phyloP scores from a whole-genome alignment of 1,140 invertebrate species.

The Atta colombica region DNA sequence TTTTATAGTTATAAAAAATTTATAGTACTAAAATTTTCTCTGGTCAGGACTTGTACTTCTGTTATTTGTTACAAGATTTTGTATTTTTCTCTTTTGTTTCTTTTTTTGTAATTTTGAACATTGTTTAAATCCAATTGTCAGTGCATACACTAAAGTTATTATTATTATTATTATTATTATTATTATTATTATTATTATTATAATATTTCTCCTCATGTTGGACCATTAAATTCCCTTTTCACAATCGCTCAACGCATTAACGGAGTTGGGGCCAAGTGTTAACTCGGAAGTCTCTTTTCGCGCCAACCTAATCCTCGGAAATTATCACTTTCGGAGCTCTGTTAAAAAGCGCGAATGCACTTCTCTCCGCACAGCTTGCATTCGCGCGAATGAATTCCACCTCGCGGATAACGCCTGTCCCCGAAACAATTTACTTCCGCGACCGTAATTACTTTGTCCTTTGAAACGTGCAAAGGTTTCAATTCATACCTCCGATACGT shows the following conservation, averaged over 20 bases:
- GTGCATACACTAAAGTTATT: too few relatives aligned
- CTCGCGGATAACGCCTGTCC: not conserved
- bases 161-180: too few relatives aligned
- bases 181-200: too few relatives aligned
- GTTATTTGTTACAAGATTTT: too few relatives aligned
- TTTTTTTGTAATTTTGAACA: too few relatives aligned
- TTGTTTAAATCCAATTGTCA: too few relatives aligned
- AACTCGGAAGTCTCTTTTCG: slow-evolving; percentile 15
- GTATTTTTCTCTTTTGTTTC: too few relatives aligned
- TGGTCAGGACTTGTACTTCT: too few relatives aligned
- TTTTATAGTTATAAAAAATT: too few relatives aligned
- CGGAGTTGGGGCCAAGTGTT: slow-evolving; percentile 11
- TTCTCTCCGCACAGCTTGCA: not conserved
- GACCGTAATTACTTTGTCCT: slow-evolving; percentile 17
- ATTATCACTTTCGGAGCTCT: slow-evolving; percentile 34
- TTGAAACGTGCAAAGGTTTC: not conserved
- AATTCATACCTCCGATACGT: slow-evolving; percentile 1
- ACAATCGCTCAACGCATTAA: not conserved
- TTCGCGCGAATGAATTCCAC: not conserved
- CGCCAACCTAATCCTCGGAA: slow-evolving; percentile 4
- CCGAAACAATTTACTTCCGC: slow-evolving; percentile 17
- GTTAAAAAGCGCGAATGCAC: not conserved
- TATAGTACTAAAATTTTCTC: too few relatives aligned
- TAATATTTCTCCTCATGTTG: slow-evolving; percentile 14
- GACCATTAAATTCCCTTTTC: slow-evolving; percentile 27